phyloP scores from a whole-genome alignment of 35 echinoderm and acorn worm species.

The Ophioderma brevispina region DNA sequence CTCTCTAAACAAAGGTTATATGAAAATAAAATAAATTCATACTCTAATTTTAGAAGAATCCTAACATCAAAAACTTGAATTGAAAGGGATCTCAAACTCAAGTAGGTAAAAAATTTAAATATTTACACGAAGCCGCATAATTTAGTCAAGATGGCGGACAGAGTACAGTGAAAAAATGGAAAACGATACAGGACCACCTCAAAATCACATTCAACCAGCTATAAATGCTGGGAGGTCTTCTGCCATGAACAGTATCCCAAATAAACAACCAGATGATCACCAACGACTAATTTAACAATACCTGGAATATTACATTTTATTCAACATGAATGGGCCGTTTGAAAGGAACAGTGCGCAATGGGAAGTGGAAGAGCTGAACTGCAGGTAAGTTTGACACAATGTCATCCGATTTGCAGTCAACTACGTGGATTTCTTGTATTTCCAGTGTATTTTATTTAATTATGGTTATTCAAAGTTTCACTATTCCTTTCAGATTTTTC shows the following conservation, averaged over 20 bases:
- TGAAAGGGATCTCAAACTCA: neutral
- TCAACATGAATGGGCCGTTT: too few species aligned
- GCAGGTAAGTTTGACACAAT: too few species aligned
- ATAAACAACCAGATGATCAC: constrained; percentile 92
- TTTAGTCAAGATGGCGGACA: constrained; percentile 73
- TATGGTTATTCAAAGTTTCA: too few species aligned
- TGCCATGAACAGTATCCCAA: constrained; percentile 76
- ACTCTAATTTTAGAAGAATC: neutral
- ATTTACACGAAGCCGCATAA: neutral
- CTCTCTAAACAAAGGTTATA: neutral
- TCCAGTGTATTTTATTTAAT: too few species aligned
- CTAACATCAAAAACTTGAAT: neutral
- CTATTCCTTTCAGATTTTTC: too few species aligned
- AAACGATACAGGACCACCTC: constrained; percentile 90
- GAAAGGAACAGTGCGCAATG: too few species aligned
- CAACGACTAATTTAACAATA: too few species aligned
- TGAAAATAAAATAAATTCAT: neutral
- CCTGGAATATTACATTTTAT: too few species aligned
- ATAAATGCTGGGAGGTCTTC: constrained; percentile 91
- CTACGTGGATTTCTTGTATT: too few species aligned
- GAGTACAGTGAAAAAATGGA: constrained; percentile 89
- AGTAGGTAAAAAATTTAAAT: neutral
- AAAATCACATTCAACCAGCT: constrained; percentile 96
- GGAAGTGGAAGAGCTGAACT: too few species aligned
- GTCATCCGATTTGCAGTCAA: too few species aligned